Percentiles rank a stretch among this genome's conserved stretches.
Conservation (phyloP, 2,113 vertebrate species). For the Progne subis region DNA sequence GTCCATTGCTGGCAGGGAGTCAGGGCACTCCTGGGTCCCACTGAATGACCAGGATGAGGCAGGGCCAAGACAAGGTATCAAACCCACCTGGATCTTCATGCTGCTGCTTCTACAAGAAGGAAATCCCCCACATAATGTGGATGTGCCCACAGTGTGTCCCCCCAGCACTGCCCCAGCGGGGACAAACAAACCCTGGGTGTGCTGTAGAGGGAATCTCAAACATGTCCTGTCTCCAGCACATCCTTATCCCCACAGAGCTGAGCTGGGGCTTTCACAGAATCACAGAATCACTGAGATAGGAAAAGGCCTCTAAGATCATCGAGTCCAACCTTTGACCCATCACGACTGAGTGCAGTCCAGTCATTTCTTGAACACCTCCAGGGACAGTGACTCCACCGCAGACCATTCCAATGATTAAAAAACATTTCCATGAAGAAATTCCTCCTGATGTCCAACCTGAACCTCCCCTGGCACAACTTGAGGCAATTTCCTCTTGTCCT, state of each 20-base stretch:
- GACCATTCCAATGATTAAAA: neutral
- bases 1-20: neutral
- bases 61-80: neutral
- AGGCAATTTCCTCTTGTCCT: fast-evolving
- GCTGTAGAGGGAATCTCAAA: neutral
- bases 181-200: neutral
- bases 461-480: neutral
- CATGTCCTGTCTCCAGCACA: neutral
- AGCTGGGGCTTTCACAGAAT: neutral
- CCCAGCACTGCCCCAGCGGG: fast-evolving
- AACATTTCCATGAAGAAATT: neutral
- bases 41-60: neutral
- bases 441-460: neutral
- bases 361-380: neutral
- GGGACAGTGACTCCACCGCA: neutral
- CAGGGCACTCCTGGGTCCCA: fast-evolving
- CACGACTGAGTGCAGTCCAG: neutral
- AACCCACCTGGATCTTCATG: neutral
- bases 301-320: neutral
- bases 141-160: neutral
- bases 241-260: neutral
- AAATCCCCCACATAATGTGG: fast-evolving
- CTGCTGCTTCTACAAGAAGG: neutral
- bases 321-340: neutral
- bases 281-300: neutral